Percentiles rank a stretch among this genome's conserved stretches.
Evolutionary conservation across 1,140 invertebrate species (phyloP).

Genomic region (Pogonomyrmex californicus): DNA sequence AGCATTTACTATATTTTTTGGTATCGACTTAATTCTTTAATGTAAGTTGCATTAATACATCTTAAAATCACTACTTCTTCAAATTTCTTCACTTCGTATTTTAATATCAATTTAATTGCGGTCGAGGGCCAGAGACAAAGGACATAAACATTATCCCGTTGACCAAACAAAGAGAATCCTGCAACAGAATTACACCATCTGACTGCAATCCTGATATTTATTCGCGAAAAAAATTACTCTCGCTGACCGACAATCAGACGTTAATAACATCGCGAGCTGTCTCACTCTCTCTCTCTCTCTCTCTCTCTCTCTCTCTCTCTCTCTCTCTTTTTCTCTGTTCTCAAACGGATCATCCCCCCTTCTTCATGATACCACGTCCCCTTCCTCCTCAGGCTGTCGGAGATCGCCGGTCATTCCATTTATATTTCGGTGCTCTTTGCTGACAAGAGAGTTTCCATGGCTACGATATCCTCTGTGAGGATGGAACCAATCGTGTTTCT

Average conservation of each 20-base stretch:
- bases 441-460: slow-evolving; percentile 79
- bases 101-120: background rate
- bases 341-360: slow-evolving; percentile 35
- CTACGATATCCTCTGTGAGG: slow-evolving; percentile 79
- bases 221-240: background rate
- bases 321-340: slow-evolving; percentile 21
- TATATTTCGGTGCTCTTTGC: slow-evolving; percentile 72
- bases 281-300: background rate
- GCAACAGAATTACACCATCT: slow-evolving; percentile 4
- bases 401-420: slow-evolving; percentile 64
- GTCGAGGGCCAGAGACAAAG: background rate
- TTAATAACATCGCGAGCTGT: slow-evolving; percentile 49
- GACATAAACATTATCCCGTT: background rate
- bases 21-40: background rate
- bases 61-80: background rate
- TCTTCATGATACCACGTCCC: slow-evolving; percentile 13
- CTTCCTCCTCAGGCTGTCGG: slow-evolving; percentile 7
- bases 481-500: slow-evolving; percentile 80
- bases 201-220: background rate
- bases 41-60: background rate
- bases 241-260: slow-evolving; percentile 26
- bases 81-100: slow-evolving; percentile 6
- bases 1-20: background rate
- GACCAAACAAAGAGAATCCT: background rate
- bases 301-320: slow-evolving; percentile 7